Evolutionary conservation across 64 coral and sea anemone species (phyloP).

Genomic region (Orbicella faveolata): DNA sequence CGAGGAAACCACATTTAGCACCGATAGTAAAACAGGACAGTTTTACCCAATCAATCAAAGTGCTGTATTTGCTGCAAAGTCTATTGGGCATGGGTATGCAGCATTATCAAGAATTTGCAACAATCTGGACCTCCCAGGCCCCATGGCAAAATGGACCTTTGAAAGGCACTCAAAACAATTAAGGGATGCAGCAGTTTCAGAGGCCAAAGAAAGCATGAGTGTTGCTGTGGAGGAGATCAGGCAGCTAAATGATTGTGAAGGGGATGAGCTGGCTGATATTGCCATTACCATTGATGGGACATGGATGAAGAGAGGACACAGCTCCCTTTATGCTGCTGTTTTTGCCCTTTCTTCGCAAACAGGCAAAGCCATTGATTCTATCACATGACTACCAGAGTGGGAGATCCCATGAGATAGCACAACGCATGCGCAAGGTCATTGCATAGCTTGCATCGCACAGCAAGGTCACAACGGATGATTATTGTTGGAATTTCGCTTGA

Average conservation of each 20-base stretch:
- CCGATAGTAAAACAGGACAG: conserved; percentile 3
- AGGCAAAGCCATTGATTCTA: no score
- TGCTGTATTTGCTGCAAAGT: conserved; percentile 36
- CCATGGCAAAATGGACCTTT: conserved; percentile 39
- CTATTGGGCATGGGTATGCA: conserved; percentile 31
- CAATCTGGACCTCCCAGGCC: conserved; percentile 24
- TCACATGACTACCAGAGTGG: no score
- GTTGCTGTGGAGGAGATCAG: conserved; percentile 10
- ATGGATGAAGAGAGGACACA: no score
- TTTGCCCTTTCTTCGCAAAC: no score
- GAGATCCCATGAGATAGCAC: no score
- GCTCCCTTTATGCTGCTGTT: no score
- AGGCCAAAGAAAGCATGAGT: conserved; percentile 18
- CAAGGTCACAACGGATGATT: no score
- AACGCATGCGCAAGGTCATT: no score
- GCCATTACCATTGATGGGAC: not conserved
- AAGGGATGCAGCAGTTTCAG: not conserved
- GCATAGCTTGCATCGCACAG: no score
- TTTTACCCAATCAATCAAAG: conserved; percentile 39
- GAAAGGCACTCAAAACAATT: conserved; percentile 35
- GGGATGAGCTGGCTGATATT: conserved; percentile 26
- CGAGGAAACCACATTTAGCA: conserved; percentile 24
- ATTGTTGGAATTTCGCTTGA: no score
- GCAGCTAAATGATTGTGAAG: conserved; percentile 3
- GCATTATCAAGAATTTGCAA: not conserved